These are phyloP conservation scores for Clepsis dumicolana DNA, from an alignment of 2,888 invertebrate genomes.

Conservation along the genomic window DNA sequence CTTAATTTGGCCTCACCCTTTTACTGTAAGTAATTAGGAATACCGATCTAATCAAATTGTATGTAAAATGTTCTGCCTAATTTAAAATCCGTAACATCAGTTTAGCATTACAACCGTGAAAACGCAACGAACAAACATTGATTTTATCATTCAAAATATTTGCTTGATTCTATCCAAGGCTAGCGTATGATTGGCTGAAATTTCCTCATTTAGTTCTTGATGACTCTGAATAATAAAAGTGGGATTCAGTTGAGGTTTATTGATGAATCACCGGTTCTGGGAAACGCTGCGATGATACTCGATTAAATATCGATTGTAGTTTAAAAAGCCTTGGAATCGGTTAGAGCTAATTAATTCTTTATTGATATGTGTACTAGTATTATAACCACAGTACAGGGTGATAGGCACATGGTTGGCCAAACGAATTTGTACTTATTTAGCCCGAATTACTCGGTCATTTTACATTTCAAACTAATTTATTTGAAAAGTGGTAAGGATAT, in stretches of 20 bases:
- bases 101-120: no score
- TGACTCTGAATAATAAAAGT: neutral
- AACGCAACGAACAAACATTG: neutral
- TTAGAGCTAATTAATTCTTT: neutral
- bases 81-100: no score
- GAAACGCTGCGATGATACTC: neutral
- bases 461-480: no score
- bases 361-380: neutral
- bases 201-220: neutral
- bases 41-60: no score
- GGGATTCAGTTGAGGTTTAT: neutral
- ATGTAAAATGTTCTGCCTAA: no score
- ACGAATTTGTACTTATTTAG: no score
- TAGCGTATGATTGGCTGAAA: neutral
- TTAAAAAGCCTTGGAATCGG: neutral
- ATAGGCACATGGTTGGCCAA: neutral
- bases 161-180: neutral
- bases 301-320: conserved; percentile 1
- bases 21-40: no score
- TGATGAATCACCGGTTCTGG: neutral
- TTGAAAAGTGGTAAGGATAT: no score
- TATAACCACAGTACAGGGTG: no score
- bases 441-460: no score
- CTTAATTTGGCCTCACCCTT: no score
- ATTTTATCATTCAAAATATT: neutral